Evolutionary conservation across 2,113 vertebrate genomes (phyloP).

Genomic region (Sylvia atricapilla): DNA sequence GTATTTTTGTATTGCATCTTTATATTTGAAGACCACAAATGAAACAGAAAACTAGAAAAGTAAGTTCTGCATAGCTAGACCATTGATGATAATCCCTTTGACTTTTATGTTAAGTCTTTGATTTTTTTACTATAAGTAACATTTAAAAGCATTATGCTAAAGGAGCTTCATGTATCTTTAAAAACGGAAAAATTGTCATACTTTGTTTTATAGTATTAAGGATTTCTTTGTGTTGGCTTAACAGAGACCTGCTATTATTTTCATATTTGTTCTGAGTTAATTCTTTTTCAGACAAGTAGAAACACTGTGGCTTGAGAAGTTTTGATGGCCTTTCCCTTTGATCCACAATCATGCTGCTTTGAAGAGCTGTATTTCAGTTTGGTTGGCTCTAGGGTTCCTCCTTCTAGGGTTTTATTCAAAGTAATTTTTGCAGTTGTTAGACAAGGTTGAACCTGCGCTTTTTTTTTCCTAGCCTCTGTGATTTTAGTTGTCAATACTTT

Average conservation of each 20-base stretch:
- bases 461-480: neutral
- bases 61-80: constrained; percentile 59
- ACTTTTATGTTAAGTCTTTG: constrained; percentile 72
- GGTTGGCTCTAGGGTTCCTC: constrained; percentile 52
- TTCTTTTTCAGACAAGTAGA: constrained; percentile 69
- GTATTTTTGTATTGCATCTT: constrained; percentile 60
- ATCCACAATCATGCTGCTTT: constrained; percentile 67
- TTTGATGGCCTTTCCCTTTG: constrained; percentile 71
- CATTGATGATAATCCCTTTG: constrained; percentile 74
- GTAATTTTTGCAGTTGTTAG: constrained; percentile 59
- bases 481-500: neutral
- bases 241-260: constrained; percentile 72
- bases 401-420: constrained; percentile 61
- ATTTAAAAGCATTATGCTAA: constrained; percentile 65
- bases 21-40: constrained; percentile 62
- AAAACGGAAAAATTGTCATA: constrained; percentile 69
- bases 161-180: constrained; percentile 61
- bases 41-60: constrained; percentile 65
- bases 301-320: constrained; percentile 61
- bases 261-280: constrained; percentile 71
- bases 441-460: neutral
- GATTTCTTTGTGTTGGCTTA: constrained; percentile 76
- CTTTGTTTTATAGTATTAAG: constrained; percentile 74
- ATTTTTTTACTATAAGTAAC: constrained; percentile 73
- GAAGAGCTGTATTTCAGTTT: constrained; percentile 61